Evolutionary conservation across 2,113 vertebrate species (phyloP).

Genomic region (Gyps fulvus): DNA sequence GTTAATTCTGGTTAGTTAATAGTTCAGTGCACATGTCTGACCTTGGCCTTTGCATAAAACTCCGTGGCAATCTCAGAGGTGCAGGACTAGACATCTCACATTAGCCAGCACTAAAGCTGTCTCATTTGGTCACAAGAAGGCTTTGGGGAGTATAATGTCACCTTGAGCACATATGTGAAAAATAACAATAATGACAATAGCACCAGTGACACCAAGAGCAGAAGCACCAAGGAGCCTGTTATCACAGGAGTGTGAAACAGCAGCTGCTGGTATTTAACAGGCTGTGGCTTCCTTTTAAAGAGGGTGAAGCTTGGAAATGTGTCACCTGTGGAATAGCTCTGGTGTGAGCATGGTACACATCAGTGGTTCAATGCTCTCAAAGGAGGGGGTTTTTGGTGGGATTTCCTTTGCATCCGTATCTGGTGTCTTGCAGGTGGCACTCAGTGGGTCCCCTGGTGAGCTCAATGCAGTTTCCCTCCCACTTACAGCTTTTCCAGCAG

Average conservation of each 20-base stretch:
- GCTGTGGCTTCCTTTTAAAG: background rate
- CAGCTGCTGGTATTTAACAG: background rate
- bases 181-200: background rate
- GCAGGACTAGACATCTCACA: no score
- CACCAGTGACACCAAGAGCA: background rate
- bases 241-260: background rate
- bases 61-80: no score
- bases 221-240: background rate
- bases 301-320: background rate
- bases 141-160: no score
- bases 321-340: background rate
- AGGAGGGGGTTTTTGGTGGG: background rate
- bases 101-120: background rate
- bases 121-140: background rate
- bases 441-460: background rate
- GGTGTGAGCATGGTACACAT: background rate
- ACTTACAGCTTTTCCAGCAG: background rate
- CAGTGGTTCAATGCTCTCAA: background rate
- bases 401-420: background rate
- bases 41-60: background rate
- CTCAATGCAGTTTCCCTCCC: background rate
- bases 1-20: background rate
- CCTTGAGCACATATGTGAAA: background rate
- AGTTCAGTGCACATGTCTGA: background rate
- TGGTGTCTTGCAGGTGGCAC: background rate